These are phyloP conservation scores for Muscicapa striata DNA, from an alignment of 2,797 vertebrate species.

Conservation along the genomic window DNA sequence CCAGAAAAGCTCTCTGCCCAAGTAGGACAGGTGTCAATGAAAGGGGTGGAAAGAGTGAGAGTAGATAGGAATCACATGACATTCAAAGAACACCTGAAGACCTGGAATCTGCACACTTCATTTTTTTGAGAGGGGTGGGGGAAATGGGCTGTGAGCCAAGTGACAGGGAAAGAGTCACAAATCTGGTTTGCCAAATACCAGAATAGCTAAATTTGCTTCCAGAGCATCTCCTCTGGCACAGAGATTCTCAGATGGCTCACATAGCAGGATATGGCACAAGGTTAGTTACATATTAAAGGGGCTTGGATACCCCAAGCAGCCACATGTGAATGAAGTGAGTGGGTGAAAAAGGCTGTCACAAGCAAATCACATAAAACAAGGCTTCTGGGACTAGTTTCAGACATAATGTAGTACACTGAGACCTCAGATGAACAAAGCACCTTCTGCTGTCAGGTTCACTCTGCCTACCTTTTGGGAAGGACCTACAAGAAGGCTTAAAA, in stretches of 20 bases:
- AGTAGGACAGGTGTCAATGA: neutral
- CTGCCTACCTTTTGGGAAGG: fast-evolving
- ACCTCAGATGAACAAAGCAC: neutral
- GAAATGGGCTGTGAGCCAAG: neutral
- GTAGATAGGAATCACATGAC: neutral
- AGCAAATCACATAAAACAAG: neutral
- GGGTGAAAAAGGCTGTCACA: neutral
- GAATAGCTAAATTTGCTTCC: neutral
- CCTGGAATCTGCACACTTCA: neutral
- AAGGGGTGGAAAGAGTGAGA: neutral
- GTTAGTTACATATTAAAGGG: neutral
- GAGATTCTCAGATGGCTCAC: neutral
- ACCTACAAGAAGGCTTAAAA: neutral
- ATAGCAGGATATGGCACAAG: fast-evolving
- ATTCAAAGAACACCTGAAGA: neutral
- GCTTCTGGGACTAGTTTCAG: neutral
- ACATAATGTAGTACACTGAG: fast-evolving
- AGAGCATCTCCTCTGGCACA: neutral
- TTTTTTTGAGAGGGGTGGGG: neutral
- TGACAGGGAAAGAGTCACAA: neutral
- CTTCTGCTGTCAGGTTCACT: neutral
- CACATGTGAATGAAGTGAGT: neutral
- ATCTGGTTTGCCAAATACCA: neutral
- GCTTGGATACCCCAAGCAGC: neutral
- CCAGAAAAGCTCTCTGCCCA: neutral